Evolutionary conservation across 2,888 invertebrate genomes (phyloP).

Genomic region (Muschampia plurimacula): DNA sequence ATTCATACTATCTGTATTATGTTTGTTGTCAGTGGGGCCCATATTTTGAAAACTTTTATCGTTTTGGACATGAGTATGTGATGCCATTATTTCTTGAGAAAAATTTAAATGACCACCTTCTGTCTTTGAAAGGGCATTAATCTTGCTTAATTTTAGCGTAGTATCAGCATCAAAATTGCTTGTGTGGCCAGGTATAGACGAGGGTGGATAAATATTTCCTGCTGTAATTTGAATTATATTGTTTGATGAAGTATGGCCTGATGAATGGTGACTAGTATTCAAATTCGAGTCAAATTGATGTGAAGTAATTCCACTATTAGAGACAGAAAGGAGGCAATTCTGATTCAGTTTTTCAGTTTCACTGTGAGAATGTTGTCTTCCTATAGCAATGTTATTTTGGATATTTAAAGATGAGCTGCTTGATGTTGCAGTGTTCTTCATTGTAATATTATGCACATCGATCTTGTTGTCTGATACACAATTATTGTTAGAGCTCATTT

Average conservation of each 20-base stretch:
- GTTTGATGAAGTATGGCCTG: slow-evolving; percentile 70
- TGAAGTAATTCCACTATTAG: slow-evolving; percentile 66
- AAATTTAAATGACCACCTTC: slow-evolving; percentile 81
- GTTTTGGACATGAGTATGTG: slow-evolving; percentile 76
- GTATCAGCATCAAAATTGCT: slow-evolving; percentile 79
- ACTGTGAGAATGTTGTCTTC: slow-evolving; percentile 62
- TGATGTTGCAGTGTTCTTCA: slow-evolving; percentile 62
- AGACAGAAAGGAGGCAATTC: slow-evolving; percentile 70
- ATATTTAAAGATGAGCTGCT: slow-evolving; percentile 65
- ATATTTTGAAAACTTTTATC: slow-evolving; percentile 79
- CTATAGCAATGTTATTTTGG: slow-evolving; percentile 61
- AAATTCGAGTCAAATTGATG: slow-evolving; percentile 74
- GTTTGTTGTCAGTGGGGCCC: slow-evolving; percentile 72
- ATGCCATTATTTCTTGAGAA: slow-evolving; percentile 80
- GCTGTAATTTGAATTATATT: slow-evolving; percentile 81
- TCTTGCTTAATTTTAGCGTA: slow-evolving; percentile 78
- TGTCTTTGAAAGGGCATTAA: slow-evolving; percentile 77
- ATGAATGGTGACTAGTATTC: slow-evolving; percentile 73
- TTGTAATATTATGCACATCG: slow-evolving; percentile 69
- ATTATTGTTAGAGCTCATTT: slow-evolving; percentile 60
- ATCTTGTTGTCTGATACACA: slow-evolving; percentile 65
- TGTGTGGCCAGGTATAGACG: slow-evolving; percentile 58
- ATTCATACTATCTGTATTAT: slow-evolving; percentile 62
- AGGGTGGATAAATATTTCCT: slow-evolving; percentile 77
- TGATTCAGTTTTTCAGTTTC: slow-evolving; percentile 73